Base-by-base conservation (phyloP, 2,113 vertebrate species). In the Siphamia tubifer region DNA sequence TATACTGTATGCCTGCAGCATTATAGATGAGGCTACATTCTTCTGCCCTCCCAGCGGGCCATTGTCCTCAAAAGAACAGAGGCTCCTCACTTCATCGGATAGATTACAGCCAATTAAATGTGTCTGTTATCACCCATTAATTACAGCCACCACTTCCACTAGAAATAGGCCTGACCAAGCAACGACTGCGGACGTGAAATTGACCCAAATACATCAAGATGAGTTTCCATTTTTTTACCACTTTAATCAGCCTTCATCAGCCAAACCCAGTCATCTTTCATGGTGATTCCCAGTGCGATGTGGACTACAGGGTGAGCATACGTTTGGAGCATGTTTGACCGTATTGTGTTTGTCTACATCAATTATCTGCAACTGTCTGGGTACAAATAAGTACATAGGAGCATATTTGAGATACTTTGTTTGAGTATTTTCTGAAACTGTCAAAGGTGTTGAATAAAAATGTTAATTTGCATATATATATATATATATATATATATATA, bases 181-280 rank as follows among this genome's bases (percentile, higher is more conserved):
- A 64, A 61, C 27, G 61, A 74, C 75, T 24, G 9, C 63, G 58
- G 78, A 86, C 36, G 19, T 84, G 77, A 87, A 87, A 87, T 73
- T 88, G 90, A 91, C 89, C 90, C 80, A 91, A 87, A 92, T 91
- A 89, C 85, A 89, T 91, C 85, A 83, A 83, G 77, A 89, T 85
- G 83, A 89, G 79, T 87, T 89, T 87, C 71, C 73, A 65, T 80
- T 80, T 79, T 79, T 82, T 77, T 77, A 64, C 51, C n/a, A 62
- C 62, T 67, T 70, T 81, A 67, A 77, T 87, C 71, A 66, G 39
- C 52, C 24, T 64, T 81, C 75, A 68, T 89, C 83, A 84, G 19
- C 81, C 71, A 63, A 85, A 85, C 49, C 56, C 7, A 52, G 65
- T 56, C 69, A 52, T 80, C 62, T 51, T 62, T 66, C 43, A 60